Evolutionary conservation across 1,140 invertebrate species (phyloP).

Genomic region (Daktulosphaira vitifoliae): DNA sequence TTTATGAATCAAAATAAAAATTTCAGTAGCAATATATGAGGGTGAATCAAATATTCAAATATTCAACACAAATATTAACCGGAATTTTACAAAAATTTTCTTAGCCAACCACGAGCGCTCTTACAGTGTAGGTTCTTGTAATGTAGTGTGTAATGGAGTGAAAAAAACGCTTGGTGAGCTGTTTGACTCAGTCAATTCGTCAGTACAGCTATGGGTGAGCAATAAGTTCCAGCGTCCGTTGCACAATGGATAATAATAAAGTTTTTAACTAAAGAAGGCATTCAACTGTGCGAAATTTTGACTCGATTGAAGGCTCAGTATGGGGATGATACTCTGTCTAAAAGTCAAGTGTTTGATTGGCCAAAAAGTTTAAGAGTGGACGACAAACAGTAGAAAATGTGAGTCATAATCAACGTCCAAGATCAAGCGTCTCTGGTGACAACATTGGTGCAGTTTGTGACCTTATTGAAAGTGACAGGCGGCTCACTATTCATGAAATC

Average conservation of each 20-base stretch:
- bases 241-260: conserved; percentile 5
- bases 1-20: no score
- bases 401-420: neutral
- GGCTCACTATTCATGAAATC: conserved; percentile 10
- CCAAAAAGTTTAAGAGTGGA: neutral
- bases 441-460: neutral
- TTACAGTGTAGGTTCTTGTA: no score
- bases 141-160: no score
- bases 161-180: no score
- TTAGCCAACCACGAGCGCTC: no score
- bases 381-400: neutral
- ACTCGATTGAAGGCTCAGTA: neutral
- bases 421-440: neutral
- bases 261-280: conserved; percentile 5
- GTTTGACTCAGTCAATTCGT: no score
- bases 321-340: neutral
- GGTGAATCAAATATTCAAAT: no score
- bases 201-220: neutral
- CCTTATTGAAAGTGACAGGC: neutral
- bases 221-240: neutral
- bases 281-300: conserved; percentile 11
- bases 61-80: no score
- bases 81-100: no score
- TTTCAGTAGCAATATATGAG: no score
- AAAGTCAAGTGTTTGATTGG: neutral